Percentiles rank a stretch among this genome's conserved stretches.
Conservation (phyloP, 2,113 vertebrate species). For the Phylloscopus trochiloides region DNA sequence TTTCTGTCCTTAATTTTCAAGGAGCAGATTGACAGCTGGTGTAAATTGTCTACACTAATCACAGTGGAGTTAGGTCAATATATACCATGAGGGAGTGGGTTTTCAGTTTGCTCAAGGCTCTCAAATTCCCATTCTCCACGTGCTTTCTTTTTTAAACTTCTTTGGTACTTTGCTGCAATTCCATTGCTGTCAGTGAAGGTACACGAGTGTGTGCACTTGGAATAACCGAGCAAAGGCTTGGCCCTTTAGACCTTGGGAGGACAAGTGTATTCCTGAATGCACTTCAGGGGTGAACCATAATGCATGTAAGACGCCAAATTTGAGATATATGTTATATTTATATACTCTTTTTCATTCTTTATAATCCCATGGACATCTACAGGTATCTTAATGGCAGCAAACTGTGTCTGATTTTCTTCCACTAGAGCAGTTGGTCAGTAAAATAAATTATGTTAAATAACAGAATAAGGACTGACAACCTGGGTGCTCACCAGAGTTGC, state of each 20-base stretch:
- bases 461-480: background rate
- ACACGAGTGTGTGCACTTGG: background rate
- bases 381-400: background rate
- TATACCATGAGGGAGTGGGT: background rate
- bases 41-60: constrained; percentile 2
- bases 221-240: background rate
- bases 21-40: constrained; percentile 1
- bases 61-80: background rate
- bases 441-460: background rate
- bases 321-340: background rate
- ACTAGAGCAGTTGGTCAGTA: background rate
- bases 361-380: background rate
- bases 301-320: background rate
- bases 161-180: background rate
- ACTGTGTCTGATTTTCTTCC: background rate
- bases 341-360: background rate
- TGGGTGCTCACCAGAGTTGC: background rate
- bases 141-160: background rate
- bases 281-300: background rate
- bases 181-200: background rate
- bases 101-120: background rate
- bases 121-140: background rate
- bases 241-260: background rate
- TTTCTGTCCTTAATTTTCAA: constrained; percentile 51
- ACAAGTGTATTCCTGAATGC: background rate